phyloP scores from a whole-genome alignment of 2,797 vertebrate species.

The Clarias fuscus region DNA sequence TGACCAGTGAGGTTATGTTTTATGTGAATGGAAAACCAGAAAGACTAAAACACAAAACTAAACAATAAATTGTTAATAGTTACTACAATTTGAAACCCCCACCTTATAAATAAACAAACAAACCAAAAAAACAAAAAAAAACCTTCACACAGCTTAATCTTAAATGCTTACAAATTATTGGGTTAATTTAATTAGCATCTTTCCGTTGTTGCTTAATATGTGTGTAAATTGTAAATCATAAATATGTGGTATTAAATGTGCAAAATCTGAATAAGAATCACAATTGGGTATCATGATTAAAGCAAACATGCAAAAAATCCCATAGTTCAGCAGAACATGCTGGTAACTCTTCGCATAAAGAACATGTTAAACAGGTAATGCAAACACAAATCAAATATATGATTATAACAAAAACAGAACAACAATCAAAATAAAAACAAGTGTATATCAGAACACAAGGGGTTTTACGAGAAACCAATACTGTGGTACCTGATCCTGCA shows the following conservation, averaged over 20 bases:
- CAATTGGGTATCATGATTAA: too few relatives aligned
- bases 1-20: too few relatives aligned
- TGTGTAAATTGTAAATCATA: neutral
- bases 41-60: too few relatives aligned
- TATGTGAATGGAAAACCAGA: too few relatives aligned
- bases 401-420: neutral
- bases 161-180: neutral
- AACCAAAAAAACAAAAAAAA: too few relatives aligned
- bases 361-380: neutral
- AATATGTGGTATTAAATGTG: neutral
- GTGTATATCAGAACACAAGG: neutral
- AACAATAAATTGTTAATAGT: too few relatives aligned
- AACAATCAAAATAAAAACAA: neutral
- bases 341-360: neutral
- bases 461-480: neutral
- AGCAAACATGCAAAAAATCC: neutral
- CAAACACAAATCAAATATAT: neutral
- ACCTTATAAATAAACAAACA: too few relatives aligned
- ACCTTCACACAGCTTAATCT: neutral
- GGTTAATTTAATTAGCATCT: neutral
- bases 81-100: too few relatives aligned
- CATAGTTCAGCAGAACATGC: neutral
- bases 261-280: neutral
- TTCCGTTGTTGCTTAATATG: neutral
- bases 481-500: neutral